Conservation (phyloP, 2,113 vertebrate genomes). For the Cynocephalus volans region DNA sequence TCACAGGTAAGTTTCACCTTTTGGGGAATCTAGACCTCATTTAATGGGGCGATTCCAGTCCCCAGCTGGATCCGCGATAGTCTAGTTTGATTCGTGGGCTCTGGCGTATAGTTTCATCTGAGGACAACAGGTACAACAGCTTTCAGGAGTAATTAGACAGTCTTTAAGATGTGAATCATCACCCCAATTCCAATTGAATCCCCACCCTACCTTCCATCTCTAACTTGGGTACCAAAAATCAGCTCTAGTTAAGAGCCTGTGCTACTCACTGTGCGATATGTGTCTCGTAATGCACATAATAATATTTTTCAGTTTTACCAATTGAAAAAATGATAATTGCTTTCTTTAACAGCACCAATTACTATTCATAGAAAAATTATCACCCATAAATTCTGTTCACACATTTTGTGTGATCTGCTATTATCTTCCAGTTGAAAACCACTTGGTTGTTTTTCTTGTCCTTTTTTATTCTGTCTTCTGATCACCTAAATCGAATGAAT, state of each 20-base stretch:
- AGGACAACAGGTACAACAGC: not conserved
- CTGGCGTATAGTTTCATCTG: not conserved
- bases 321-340: not conserved
- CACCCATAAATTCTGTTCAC: not conserved
- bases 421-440: not conserved
- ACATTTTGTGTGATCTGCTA: constrained; percentile 30
- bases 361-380: not conserved
- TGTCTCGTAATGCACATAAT: not conserved
- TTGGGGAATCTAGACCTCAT: not conserved
- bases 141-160: not conserved
- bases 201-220: not conserved
- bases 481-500: constrained; percentile 79
- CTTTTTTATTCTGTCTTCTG: accelerated
- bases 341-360: not conserved
- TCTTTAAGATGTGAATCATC: not conserved
- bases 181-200: not conserved
- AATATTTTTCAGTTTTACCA: not conserved
- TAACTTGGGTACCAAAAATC: not conserved
- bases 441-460: not conserved
- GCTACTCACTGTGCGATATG: not conserved
- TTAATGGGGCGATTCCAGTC: not conserved
- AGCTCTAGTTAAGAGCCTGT: not conserved
- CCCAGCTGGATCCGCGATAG: not conserved
- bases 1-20: not conserved
- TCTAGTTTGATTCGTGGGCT: not conserved